These are phyloP conservation scores for Mustela nigripes DNA, from an alignment of 2,113 vertebrate species.

Conservation along the genomic window DNA sequence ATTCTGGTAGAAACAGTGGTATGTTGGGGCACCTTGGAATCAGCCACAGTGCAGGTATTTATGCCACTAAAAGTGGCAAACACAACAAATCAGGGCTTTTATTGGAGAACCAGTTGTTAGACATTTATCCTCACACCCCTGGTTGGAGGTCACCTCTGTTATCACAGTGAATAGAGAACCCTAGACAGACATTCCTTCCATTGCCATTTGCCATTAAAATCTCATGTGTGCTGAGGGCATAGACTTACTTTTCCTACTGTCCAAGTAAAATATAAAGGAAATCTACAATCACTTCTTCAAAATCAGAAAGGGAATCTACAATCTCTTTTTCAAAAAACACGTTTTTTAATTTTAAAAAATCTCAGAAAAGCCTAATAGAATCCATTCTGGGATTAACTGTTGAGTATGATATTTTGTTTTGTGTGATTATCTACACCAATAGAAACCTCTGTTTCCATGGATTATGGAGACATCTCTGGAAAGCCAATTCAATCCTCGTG, in stretches of 20 bases:
- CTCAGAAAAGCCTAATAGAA: neutral
- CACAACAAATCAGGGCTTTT: neutral
- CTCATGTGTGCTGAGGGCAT: neutral
- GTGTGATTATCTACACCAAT: neutral
- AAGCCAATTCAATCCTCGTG: neutral
- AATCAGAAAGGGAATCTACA: neutral
- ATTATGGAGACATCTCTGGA: neutral
- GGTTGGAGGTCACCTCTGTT: neutral
- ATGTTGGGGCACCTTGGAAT: neutral
- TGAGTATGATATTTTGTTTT: neutral
- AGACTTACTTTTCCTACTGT: neutral
- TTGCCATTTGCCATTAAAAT: neutral
- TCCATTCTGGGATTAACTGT: neutral
- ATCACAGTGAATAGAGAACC: neutral
- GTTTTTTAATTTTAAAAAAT: neutral
- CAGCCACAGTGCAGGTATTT: neutral
- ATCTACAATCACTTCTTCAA: neutral
- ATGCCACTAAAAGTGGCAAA: neutral
- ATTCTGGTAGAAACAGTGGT: neutral
- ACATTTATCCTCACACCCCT: neutral
- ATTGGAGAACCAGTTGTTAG: slow-evolving; percentile 32
- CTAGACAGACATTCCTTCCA: neutral
- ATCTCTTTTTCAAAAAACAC: neutral
- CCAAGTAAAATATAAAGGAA: neutral
- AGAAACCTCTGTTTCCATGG: neutral